A percentile compares a stretch with the other conserved stretches of the same genome.
These are phyloP conservation scores for Sterrhoptilus dennistouni DNA, from an alignment of 2,113 vertebrate genomes.

Conservation along the genomic window DNA sequence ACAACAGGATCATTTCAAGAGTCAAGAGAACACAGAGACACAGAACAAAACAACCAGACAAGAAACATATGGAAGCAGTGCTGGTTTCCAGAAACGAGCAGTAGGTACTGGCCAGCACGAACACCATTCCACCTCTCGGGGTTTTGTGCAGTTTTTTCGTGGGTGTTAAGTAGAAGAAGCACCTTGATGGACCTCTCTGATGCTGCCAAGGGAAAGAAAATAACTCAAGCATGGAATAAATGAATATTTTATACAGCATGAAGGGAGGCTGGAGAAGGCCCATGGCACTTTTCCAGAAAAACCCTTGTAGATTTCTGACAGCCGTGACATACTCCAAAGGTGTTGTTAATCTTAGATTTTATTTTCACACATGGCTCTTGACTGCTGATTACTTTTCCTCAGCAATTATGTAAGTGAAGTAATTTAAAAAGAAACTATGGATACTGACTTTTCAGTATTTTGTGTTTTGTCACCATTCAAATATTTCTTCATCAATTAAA, in stretches of 20 bases:
- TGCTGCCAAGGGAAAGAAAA: not conserved
- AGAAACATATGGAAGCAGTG: not conserved
- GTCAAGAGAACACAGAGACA: not conserved
- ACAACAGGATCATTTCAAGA: not conserved
- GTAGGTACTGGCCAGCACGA: not conserved
- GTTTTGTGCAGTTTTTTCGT: not conserved
- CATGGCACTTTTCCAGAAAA: constrained; percentile 4
- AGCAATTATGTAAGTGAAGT: not conserved
- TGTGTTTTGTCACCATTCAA: not conserved
- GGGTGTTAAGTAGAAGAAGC: not conserved
- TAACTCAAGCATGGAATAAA: not conserved
- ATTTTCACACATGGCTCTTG: not conserved
- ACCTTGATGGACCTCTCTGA: not conserved
- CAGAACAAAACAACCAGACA: not conserved
- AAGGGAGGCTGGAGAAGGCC: constrained; percentile 5
- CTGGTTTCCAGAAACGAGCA: not conserved
- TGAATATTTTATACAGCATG: not conserved
- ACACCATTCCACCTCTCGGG: accelerated
- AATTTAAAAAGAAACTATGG: not conserved
- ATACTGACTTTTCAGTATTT: not conserved
- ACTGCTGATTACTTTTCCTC: not conserved
- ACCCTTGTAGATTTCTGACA: not conserved
- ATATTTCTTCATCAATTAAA: not conserved
- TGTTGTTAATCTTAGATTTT: not conserved
- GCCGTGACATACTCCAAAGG: not conserved